Conservation (phyloP, 2,797 vertebrate species). For the Podarcis siculus region DNA sequence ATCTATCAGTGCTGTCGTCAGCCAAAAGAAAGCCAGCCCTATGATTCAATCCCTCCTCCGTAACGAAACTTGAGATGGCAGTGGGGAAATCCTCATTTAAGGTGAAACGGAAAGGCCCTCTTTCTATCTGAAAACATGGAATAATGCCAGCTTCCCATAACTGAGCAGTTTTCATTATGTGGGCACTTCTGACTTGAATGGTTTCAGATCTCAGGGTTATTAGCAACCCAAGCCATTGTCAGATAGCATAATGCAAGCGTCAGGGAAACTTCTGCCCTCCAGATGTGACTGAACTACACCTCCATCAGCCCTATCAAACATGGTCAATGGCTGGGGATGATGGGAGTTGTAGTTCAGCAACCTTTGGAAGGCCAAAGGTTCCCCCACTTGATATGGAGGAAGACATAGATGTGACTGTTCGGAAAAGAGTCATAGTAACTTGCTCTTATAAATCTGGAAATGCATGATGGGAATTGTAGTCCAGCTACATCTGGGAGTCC, state of each 20-base stretch:
- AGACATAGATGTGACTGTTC: too few species aligned
- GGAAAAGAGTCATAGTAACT: too few species aligned
- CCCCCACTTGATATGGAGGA: too few species aligned
- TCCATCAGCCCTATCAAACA: too few species aligned
- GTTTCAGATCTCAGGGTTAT: not conserved
- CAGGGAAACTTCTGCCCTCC: too few species aligned
- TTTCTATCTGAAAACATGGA: not conserved
- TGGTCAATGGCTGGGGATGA: too few species aligned
- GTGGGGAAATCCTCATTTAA: not conserved
- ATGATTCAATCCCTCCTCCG: constrained; percentile 61
- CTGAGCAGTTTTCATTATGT: not conserved
- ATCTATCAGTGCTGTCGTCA: constrained; percentile 53
- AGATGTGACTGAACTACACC: too few species aligned
- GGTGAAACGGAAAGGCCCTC: not conserved
- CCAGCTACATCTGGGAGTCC: too few species aligned
- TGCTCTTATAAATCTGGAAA: too few species aligned
- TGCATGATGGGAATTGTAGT: too few species aligned
- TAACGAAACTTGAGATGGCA: constrained; percentile 51
- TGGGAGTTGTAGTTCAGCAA: too few species aligned
- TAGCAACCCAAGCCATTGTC: not conserved
- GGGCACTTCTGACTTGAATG: not conserved
- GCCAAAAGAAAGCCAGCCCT: constrained; percentile 53
- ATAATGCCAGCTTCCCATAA: not conserved
- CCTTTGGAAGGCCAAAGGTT: too few species aligned
- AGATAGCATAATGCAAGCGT: not conserved